phyloP scores from a whole-genome alignment of 2,797 vertebrate species.

The Mionectes olivaceus region DNA sequence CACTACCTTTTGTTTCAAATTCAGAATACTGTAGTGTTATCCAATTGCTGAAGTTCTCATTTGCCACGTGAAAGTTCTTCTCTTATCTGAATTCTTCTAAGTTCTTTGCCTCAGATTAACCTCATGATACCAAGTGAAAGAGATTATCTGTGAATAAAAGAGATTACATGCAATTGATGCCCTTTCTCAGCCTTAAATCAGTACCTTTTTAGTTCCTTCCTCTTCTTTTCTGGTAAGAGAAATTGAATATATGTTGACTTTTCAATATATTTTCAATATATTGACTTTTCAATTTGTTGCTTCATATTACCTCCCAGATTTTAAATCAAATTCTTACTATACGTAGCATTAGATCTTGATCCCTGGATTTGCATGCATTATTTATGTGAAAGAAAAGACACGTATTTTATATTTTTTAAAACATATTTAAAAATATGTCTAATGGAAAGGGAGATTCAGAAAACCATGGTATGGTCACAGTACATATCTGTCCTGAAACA shows the following conservation, averaged over 20 bases:
- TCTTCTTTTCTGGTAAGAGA: not conserved
- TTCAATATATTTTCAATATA: too few relatives aligned
- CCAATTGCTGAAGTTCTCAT: not conserved
- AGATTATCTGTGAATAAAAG: not conserved
- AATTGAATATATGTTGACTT: not conserved
- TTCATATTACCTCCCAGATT: not conserved
- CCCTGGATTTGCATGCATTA: not conserved
- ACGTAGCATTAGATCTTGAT: not conserved
- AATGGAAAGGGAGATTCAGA: not conserved
- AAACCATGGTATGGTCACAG: not conserved
- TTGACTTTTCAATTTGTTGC: not conserved
- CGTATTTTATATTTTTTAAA: not conserved
- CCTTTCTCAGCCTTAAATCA: not conserved
- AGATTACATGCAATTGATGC: not conserved
- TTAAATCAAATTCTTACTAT: not conserved
- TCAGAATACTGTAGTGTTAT: not conserved
- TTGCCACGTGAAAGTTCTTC: not conserved
- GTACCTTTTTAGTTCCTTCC: not conserved
- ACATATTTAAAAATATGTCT: not conserved
- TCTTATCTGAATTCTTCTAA: not conserved
- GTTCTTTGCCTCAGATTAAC: not conserved
- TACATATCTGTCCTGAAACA: not conserved
- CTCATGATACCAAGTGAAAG: not conserved
- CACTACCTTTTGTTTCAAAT: not conserved
- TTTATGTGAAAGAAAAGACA: not conserved